A percentile compares a stretch with the other conserved stretches of the same genome.
Evolutionary conservation across 2,113 vertebrate species (phyloP).

Genomic region (Theristicus caerulescens): DNA sequence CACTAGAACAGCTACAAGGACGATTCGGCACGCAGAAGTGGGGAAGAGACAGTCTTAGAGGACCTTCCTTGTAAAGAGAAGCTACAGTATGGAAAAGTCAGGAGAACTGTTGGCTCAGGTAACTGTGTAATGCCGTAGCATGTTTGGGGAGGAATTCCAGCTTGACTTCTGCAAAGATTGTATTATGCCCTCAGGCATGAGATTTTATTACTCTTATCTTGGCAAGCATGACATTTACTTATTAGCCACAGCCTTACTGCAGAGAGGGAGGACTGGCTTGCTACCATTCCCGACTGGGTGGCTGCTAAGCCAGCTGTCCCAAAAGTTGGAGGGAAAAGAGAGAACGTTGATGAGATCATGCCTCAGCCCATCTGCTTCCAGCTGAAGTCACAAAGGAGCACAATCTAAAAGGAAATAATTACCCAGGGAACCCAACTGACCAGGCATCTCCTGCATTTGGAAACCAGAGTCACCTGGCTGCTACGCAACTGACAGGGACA

Average conservation of each 20-base stretch:
- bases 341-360: not conserved
- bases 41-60: not conserved
- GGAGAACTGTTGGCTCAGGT: not conserved
- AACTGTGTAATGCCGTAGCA: not conserved
- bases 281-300: not conserved
- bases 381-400: not conserved
- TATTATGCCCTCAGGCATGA: constrained; percentile 3
- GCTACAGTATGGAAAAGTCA: not conserved
- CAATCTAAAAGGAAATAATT: not conserved
- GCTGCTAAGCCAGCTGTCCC: not conserved
- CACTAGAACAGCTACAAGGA: not conserved
- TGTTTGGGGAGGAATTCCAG: constrained; percentile 1
- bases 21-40: not conserved
- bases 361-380: not conserved
- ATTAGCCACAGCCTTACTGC: not conserved
- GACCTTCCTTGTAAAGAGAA: not conserved
- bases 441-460: not conserved
- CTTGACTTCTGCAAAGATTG: not conserved
- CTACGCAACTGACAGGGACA: not conserved
- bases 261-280: not conserved
- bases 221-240: not conserved
- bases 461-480: not conserved
- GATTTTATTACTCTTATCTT: constrained; percentile 28
- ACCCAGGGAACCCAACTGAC: not conserved
- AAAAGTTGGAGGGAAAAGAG: not conserved